Evolutionary conservation across 1,140 invertebrate genomes (phyloP).

Genomic region (Apis dorsata): DNA sequence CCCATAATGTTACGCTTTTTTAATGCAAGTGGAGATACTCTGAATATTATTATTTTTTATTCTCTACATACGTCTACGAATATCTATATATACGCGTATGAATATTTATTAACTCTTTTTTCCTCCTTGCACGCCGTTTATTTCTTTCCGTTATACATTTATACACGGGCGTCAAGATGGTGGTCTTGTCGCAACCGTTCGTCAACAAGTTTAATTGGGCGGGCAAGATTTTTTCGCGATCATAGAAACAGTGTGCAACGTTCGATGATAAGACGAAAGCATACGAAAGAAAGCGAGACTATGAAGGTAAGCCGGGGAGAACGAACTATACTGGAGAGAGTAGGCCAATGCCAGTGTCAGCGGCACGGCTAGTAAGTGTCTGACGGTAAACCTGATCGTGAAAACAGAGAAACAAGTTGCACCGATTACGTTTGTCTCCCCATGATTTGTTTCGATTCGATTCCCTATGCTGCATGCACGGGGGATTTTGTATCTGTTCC

Average conservation of each 20-base stretch:
- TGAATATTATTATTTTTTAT: background rate
- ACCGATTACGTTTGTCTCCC: conserved; percentile 68
- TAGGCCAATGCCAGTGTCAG: conserved; percentile 79
- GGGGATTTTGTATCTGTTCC: no score
- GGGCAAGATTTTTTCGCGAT: background rate
- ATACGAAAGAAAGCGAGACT: conserved; percentile 75
- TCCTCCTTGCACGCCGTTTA: no score
- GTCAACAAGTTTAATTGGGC: background rate
- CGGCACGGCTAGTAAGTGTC: conserved; percentile 73
- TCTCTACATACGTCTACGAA: no score
- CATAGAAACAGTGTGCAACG: background rate
- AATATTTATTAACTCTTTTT: no score
- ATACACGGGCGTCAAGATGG: background rate
- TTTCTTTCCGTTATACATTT: no score
- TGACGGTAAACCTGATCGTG: conserved; percentile 77
- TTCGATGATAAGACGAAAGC: conserved; percentile 41
- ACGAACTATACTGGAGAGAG: conserved; percentile 74
- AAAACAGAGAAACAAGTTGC: conserved; percentile 74
- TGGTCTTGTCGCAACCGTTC: background rate
- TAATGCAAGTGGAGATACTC: background rate
- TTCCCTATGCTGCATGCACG: background rate
- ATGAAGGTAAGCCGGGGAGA: conserved; percentile 71
- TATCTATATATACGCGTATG: no score
- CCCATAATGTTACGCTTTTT: background rate
- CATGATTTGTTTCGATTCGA: conserved; percentile 57